Percentiles rank a stretch among this genome's conserved stretches.
phyloP scores from a whole-genome alignment of 2,113 vertebrate genomes.

The Silurus asotus region DNA sequence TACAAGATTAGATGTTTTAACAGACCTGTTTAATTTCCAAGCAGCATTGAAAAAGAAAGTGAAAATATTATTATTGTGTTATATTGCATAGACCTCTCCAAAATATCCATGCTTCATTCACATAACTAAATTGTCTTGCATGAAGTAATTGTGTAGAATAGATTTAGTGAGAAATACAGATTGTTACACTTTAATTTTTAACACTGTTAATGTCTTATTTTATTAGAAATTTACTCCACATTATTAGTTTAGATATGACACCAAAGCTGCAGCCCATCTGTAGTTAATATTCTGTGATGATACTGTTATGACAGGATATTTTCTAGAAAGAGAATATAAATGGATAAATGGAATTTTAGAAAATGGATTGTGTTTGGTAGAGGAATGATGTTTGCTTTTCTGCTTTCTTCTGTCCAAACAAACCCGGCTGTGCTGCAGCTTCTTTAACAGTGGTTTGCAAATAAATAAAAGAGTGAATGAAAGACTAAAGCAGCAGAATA shows the following conservation, averaged over 20 bases:
- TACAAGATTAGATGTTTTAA: background rate
- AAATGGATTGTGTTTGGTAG: conserved; percentile 51
- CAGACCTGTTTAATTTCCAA: background rate
- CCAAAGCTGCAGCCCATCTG: conserved; percentile 73
- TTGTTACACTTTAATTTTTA: background rate
- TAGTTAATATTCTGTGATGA: conserved; percentile 70
- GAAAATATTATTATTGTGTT: background rate
- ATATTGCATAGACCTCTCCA: background rate
- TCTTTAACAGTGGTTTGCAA: conserved; percentile 25
- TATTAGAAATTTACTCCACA: conserved; percentile 39
- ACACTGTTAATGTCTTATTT: background rate
- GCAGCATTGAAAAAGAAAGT: background rate
- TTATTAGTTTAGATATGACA: conserved; percentile 69
- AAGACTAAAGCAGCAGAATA: conserved; percentile 46
- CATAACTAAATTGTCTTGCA: background rate
- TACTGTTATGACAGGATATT: conserved; percentile 76
- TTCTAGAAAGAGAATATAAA: conserved; percentile 56
- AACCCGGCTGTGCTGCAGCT: conserved; percentile 60
- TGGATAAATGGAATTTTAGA: background rate
- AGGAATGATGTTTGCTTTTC: conserved; percentile 77
- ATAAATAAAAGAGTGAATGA: conserved; percentile 63
- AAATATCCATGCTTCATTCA: background rate
- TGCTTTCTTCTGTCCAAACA: conserved; percentile 67
- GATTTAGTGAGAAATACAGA: background rate
- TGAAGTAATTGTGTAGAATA: background rate